Evolutionary conservation across 2,888 invertebrate species (phyloP).

Genomic region (Phania funesta): DNA sequence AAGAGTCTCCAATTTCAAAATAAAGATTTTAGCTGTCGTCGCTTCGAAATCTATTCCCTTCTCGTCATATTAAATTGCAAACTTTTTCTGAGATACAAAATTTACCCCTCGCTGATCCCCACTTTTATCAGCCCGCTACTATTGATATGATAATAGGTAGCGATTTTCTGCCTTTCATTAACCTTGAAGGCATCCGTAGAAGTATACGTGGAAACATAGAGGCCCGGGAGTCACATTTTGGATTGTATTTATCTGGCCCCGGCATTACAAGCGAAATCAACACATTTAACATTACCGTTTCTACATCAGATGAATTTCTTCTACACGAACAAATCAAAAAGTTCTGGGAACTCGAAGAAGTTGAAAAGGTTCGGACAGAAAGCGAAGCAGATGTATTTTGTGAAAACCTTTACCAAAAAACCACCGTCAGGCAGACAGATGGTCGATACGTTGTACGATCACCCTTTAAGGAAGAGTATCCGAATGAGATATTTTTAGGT

Average conservation of each 20-base stretch:
- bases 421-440: too few species aligned
- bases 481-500: background rate
- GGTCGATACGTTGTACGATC: background rate
- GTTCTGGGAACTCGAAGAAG: conserved; percentile 24
- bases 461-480: too few species aligned
- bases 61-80: background rate
- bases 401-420: background rate
- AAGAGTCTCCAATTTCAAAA: background rate
- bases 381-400: too few species aligned
- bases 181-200: background rate
- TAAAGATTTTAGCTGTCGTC: background rate
- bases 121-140: conserved; percentile 8
- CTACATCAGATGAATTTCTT: background rate
- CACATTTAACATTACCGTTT: background rate
- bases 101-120: conserved; percentile 8
- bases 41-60: background rate
- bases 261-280: background rate
- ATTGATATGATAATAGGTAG: conserved; percentile 31
- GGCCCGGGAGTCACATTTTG: background rate
- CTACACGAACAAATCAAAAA: conserved; percentile 2
- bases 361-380: background rate
- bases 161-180: conserved; percentile 7
- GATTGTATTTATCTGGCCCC: background rate
- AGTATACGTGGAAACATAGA: background rate
- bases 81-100: background rate